Evolutionary conservation across 2,888 invertebrate genomes (phyloP).

Genomic region (Drosophila crucigera): DNA sequence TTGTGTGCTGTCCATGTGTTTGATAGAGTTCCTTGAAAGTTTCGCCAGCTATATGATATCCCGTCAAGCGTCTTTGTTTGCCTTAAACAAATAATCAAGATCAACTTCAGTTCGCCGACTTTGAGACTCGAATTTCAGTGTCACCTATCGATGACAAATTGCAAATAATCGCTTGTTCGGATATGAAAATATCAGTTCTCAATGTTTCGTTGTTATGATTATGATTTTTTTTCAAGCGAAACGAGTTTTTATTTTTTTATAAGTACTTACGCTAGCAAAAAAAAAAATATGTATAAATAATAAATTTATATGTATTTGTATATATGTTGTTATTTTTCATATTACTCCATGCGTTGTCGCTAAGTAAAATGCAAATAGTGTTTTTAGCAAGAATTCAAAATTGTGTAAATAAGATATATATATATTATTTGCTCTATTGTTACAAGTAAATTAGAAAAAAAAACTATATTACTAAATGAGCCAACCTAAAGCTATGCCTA

Average conservation of each 20-base stretch:
- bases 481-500: not conserved
- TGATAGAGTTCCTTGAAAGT: constrained; percentile 51
- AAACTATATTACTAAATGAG: not conserved
- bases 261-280: constrained; percentile 1
- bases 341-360: constrained; percentile 7
- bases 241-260: constrained; percentile 5
- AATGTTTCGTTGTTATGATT: constrained; percentile 17
- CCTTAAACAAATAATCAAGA: constrained; percentile 52
- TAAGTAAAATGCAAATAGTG: constrained; percentile 37
- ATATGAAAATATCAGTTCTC: constrained; percentile 36
- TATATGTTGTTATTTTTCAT: not conserved
- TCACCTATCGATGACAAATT: constrained; percentile 70
- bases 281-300: not conserved
- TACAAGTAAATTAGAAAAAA: constrained; percentile 4
- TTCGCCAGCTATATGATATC: constrained; percentile 39
- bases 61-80: constrained; percentile 25
- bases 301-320: not conserved
- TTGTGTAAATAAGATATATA: constrained; percentile 36
- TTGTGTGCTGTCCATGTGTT: constrained; percentile 38
- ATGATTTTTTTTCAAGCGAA: constrained; percentile 20
- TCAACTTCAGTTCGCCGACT: constrained; percentile 37
- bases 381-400: constrained; percentile 27
- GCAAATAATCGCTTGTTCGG: constrained; percentile 55
- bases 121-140: constrained; percentile 51
- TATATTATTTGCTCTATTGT: constrained; percentile 52